Percentiles rank a stretch among this genome's conserved stretches.
phyloP scores from a whole-genome alignment of 2,888 invertebrate species.

The Cheilosia grossa region DNA sequence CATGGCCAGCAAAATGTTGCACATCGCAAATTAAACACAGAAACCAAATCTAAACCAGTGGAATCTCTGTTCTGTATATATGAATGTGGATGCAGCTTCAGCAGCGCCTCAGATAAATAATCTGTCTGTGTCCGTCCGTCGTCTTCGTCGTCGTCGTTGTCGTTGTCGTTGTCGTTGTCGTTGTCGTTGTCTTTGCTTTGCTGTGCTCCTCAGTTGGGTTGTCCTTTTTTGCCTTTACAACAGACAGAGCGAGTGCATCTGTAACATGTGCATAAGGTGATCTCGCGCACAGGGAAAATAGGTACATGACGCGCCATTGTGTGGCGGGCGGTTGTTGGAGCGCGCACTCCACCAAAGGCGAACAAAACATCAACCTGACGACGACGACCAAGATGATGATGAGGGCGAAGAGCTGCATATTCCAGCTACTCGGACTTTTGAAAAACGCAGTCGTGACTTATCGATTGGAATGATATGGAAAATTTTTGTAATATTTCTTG shows the following conservation, averaged over 20 bases:
- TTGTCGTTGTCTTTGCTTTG: not conserved
- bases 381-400: constrained; percentile 14
- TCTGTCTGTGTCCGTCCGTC: constrained; percentile 65
- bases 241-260: constrained; percentile 35
- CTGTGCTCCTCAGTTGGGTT: not conserved
- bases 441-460: constrained; percentile 81
- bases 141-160: constrained; percentile 8
- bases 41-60: constrained; percentile 69
- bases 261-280: constrained; percentile 68
- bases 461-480: constrained; percentile 83
- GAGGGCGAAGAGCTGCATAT: constrained; percentile 47
- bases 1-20: constrained; percentile 71
- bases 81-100: constrained; percentile 36
- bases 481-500: constrained; percentile 82
- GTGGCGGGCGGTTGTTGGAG: constrained; percentile 67
- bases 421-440: constrained; percentile 39
- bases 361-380: constrained; percentile 71
- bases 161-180: not conserved
- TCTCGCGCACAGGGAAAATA: constrained; percentile 54
- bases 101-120: constrained; percentile 69
- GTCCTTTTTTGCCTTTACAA: constrained; percentile 43
- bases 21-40: constrained; percentile 74
- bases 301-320: constrained; percentile 72
- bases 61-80: constrained; percentile 39
- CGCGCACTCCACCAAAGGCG: constrained; percentile 35